Evolutionary conservation across 2,888 invertebrate genomes (phyloP), one percentile per base, ranked within the genome.

Genomic region (Lepidonotus clava): DNA sequence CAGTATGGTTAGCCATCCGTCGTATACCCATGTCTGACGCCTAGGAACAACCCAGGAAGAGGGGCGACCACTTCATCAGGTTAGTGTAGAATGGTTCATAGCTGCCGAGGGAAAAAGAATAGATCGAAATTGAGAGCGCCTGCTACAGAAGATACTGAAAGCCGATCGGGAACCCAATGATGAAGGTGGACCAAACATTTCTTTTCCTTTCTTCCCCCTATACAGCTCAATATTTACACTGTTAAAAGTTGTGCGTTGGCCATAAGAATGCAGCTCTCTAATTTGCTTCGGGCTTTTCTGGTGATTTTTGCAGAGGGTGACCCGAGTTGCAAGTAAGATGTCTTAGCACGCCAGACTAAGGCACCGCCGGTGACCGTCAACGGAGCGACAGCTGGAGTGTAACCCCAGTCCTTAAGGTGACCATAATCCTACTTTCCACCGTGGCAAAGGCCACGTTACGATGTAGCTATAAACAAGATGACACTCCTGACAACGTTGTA

Each of bases 181-280:
- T 28, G 24, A 80, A 80, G 80, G 80, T 80, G 80, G 80, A 80
- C 80, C 80, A 80, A 41, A 46, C 14, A 6, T 80, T 80, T 32
- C 34, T 80, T 46, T 46, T 11, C 80, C 41, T 80, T 80, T 46
- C 46, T 41, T 46, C 46, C 80, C 80, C 51, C 41, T 71, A 11
- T 71, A 34, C 71, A 71, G 71, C 71, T 32, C 11, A 18, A 18
- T 71, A 34, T 38, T 21, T 34, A 36, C 71, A 1, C 0, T 38
- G 36, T n/a, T 36, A 11, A 21, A 66, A 5, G 24, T 21, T 32
- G 66, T 11, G 32, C n/a, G 32, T 24, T 66, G 28, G 24, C 4
- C 32, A 2, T 2, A 24, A 32, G 2, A 14, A 28, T 66, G n/a
- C 28, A 1, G 11, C 32, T 66, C 5, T n/a, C 66, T 24, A 24